Conservation (phyloP, 2,797 vertebrate species). For the Cuculus canorus region DNA sequence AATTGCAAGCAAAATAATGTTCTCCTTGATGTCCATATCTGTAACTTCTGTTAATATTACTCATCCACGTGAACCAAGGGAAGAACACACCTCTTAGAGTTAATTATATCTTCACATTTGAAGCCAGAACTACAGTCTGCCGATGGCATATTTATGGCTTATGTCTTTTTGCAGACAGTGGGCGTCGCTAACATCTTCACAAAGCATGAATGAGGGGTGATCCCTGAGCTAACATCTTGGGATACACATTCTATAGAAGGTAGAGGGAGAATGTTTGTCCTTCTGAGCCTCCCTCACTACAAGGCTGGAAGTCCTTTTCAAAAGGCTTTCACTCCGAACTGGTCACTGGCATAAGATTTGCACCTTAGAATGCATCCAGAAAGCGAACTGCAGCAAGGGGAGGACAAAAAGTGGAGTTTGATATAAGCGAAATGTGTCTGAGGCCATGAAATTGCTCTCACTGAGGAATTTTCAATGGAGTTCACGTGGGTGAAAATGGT, state of each 20-base stretch:
- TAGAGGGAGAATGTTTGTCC: background rate
- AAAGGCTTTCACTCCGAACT: background rate
- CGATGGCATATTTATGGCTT: background rate
- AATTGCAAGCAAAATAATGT: constrained; percentile 21
- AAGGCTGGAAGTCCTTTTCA: background rate
- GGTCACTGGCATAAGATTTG: background rate
- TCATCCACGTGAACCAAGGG: background rate
- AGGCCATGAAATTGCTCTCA: background rate
- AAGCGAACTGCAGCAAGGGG: background rate
- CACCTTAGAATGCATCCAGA: fast-evolving
- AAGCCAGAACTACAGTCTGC: constrained; percentile 4
- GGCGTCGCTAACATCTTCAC: background rate
- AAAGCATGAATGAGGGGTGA: background rate
- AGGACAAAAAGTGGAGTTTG: background rate
- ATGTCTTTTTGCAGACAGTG: background rate
- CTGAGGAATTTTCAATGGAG: constrained; percentile 43
- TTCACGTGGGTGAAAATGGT: constrained; percentile 40
- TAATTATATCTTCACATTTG: background rate
- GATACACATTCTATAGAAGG: background rate
- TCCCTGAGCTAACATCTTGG: background rate
- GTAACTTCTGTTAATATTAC: background rate
- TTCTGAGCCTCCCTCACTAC: background rate
- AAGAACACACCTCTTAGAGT: background rate
- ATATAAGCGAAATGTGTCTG: background rate
- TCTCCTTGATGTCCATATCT: background rate